phyloP scores from a whole-genome alignment of 2,113 vertebrate species.

The Puma concolor region DNA sequence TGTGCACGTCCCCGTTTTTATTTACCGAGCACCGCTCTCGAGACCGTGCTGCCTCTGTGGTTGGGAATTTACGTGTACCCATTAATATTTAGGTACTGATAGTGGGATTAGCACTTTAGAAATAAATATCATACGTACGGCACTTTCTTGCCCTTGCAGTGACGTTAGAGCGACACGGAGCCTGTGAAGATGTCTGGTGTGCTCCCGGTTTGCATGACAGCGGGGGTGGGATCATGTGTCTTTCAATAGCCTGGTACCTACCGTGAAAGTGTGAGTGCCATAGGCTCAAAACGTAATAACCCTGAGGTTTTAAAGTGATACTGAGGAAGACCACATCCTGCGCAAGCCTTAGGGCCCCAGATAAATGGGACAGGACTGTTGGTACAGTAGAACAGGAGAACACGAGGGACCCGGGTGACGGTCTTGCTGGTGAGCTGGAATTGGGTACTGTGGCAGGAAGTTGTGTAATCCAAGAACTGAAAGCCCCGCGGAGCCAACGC shows the following conservation, averaged over 20 bases:
- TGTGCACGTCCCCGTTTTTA: background rate
- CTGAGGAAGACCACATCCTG: background rate
- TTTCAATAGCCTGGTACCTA: background rate
- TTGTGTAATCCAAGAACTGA: background rate
- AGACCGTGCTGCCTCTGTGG: background rate
- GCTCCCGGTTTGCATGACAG: background rate
- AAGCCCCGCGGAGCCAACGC: background rate
- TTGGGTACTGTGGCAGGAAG: background rate
- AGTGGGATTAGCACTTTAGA: background rate
- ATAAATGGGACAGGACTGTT: rapidly evolving
- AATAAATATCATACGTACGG: background rate
- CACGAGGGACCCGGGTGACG: rapidly evolving
- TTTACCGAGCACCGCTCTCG: background rate
- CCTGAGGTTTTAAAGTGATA: background rate
- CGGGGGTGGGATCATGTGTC: background rate
- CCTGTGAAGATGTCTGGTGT: background rate
- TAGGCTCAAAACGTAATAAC: background rate
- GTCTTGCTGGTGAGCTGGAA: rapidly evolving
- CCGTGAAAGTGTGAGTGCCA: background rate
- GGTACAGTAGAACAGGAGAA: rapidly evolving
- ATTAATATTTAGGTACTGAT: background rate
- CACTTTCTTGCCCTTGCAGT: background rate
- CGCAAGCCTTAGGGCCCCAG: rapidly evolving
- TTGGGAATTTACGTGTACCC: background rate
- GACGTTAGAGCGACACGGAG: background rate